phyloP scores from a whole-genome alignment of 2,888 invertebrate genomes.

The Plagiodera versicolora region DNA sequence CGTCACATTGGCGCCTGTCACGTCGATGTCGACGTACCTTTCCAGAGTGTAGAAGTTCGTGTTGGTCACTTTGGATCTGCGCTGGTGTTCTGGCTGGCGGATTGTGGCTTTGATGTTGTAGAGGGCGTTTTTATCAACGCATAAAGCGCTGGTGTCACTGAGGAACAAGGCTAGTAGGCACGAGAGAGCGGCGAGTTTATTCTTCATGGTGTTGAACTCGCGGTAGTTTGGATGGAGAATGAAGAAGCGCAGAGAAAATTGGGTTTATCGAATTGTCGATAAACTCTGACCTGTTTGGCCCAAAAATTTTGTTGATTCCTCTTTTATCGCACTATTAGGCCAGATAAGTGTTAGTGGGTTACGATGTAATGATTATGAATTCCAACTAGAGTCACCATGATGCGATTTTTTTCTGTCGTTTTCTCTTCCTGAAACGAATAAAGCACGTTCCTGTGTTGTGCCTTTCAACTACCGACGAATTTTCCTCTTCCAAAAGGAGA shows the following conservation, averaged over 20 bases:
- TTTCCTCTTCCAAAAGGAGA: neutral
- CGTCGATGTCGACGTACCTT: slow-evolving; percentile 33
- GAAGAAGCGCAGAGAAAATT: neutral
- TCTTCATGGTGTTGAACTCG: slow-evolving; percentile 6
- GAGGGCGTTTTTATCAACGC: slow-evolving; percentile 35
- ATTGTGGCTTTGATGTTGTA: slow-evolving; percentile 34
- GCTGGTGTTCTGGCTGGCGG: slow-evolving; percentile 14
- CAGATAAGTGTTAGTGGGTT: neutral
- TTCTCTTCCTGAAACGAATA: neutral
- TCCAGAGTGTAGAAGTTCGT: slow-evolving; percentile 33
- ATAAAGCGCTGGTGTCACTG: slow-evolving; percentile 14
- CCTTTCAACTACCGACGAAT: neutral
- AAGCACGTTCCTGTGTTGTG: neutral
- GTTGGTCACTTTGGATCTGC: slow-evolving; percentile 12
- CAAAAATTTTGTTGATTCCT: slow-evolving; percentile 11
- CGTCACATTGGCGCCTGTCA: slow-evolving; percentile 38
- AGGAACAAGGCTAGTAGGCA: neutral
- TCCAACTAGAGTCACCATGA: slow-evolving; percentile 5
- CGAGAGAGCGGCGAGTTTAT: neutral
- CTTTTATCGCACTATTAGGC: slow-evolving; percentile 9
- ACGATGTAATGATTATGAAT: neutral
- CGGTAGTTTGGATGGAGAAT: neutral
- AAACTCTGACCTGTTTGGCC: slow-evolving; percentile 17
- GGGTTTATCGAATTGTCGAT: slow-evolving; percentile 16
- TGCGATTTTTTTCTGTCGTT: neutral